Conservation (phyloP, 2,113 vertebrate species). For the Lagopus leucura region DNA sequence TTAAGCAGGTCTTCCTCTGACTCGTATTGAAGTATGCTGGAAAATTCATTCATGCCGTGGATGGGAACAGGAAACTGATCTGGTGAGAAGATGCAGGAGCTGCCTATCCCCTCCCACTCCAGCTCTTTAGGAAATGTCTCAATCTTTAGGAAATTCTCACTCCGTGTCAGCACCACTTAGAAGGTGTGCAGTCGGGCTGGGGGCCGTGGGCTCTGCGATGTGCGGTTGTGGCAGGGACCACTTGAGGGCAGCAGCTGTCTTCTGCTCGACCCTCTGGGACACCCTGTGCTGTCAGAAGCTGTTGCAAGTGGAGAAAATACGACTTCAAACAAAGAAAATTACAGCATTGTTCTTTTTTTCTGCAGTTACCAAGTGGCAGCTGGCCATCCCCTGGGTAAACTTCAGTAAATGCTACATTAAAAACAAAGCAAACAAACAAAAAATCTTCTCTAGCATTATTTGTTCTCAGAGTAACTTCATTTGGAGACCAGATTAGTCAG, state of each 20-base stretch:
- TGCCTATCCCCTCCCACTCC: not conserved
- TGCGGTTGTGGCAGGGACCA: not conserved
- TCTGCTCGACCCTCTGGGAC: not conserved
- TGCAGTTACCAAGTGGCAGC: not conserved
- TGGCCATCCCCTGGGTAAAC: not conserved
- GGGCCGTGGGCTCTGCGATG: fast-evolving
- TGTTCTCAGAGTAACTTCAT: not conserved
- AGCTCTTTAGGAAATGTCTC: not conserved
- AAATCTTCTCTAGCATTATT: fast-evolving
- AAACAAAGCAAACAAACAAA: too few relatives aligned
- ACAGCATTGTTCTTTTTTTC: fast-evolving
- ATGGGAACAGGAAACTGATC: not conserved
- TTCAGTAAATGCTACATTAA: not conserved
- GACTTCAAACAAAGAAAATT: not conserved
- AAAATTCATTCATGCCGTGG: not conserved
- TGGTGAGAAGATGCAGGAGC: not conserved
- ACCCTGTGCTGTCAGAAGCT: not conserved
- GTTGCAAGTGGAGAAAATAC: fast-evolving
- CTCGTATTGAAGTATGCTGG: fast-evolving
- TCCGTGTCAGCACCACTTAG: fast-evolving
- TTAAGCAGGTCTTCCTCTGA: not conserved
- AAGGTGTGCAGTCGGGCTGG: not conserved
- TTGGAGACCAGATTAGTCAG: not conserved
- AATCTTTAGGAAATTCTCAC: not conserved
- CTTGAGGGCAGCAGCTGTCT: slow-evolving; percentile 24